These are phyloP conservation scores for Genyomyrus donnyi DNA, from an alignment of 2,113 vertebrate genomes.

Conservation along the genomic window DNA sequence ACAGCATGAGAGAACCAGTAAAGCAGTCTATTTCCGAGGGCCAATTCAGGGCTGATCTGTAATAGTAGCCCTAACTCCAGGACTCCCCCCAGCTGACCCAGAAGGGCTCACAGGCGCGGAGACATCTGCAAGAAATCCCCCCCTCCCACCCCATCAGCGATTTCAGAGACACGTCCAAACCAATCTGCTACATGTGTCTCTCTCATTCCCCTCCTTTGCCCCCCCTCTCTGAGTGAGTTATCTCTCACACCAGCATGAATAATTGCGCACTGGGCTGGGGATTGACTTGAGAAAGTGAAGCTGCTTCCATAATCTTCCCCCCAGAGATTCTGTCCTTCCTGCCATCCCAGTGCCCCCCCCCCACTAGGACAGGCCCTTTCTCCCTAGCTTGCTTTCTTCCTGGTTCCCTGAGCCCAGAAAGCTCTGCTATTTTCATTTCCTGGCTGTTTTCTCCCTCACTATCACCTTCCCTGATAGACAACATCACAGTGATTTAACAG, in stretches of 20 bases:
- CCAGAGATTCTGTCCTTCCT: not conserved
- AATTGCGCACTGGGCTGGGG: not conserved
- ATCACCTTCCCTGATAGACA: not conserved
- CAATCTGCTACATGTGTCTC: not conserved
- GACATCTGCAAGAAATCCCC: not conserved
- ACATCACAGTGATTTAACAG: not conserved
- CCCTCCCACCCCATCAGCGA: not conserved
- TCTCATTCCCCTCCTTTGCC: not conserved
- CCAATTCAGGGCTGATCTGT: not conserved
- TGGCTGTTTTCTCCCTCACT: not conserved
- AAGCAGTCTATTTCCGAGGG: not conserved
- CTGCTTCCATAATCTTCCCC: not conserved
- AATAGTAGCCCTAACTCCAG: not conserved
- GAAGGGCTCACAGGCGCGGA: not conserved
- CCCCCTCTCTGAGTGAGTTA: not conserved
- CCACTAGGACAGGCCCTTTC: not conserved
- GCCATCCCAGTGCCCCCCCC: not conserved
- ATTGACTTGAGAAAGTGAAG: slow-evolving; percentile 10
- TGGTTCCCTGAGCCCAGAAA: not conserved
- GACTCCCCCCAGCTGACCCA: not conserved
- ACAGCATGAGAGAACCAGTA: not conserved
- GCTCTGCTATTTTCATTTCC: not conserved
- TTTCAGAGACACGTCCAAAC: not conserved
- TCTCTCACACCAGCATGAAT: slow-evolving; percentile 11
- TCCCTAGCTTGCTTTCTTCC: not conserved